phyloP scores from a whole-genome alignment of 2,888 invertebrate species.

The Sminthurides aquaticus region DNA sequence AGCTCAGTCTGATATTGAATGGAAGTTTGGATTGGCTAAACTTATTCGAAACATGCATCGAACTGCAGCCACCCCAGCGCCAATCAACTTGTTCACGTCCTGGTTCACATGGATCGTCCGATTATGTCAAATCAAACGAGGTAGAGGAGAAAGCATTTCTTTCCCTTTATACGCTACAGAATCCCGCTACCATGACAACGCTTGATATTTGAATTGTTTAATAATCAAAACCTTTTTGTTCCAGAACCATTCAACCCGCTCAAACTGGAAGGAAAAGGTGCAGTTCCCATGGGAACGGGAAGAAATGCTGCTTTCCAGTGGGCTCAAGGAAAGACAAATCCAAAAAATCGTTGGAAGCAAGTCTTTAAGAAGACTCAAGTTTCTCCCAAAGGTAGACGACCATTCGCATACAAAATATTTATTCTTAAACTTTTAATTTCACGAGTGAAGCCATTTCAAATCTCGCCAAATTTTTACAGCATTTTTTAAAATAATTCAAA shows the following conservation, averaged over 20 bases:
- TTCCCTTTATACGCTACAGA: background rate
- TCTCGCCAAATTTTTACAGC: background rate
- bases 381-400: slow-evolving; percentile 39
- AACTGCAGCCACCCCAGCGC: slow-evolving; percentile 94
- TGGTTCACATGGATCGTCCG: slow-evolving; percentile 81
- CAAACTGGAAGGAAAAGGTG: slow-evolving; percentile 38
- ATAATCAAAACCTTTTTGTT: slow-evolving; percentile 3
- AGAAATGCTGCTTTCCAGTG: slow-evolving; percentile 14
- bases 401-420: too few relatives aligned
- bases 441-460: background rate
- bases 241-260: slow-evolving; percentile 39
- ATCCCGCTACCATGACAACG: too few relatives aligned
- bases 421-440: background rate
- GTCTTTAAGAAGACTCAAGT: slow-evolving; percentile 40
- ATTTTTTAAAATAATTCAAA: too few relatives aligned
- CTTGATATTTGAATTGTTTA: too few relatives aligned
- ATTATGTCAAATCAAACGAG: slow-evolving; percentile 58
- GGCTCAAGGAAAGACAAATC: slow-evolving; percentile 29
- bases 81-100: slow-evolving; percentile 91
- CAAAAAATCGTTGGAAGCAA: slow-evolving; percentile 37
- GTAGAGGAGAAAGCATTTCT: slow-evolving; percentile 14
- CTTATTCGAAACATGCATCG: slow-evolving; percentile 96
- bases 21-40: slow-evolving; percentile 99
- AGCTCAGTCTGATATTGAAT: slow-evolving; percentile 99
- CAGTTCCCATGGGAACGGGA: slow-evolving; percentile 23